Base-by-base conservation (phyloP, 2,888 invertebrate species). In the Mythimna pallens region DNA sequence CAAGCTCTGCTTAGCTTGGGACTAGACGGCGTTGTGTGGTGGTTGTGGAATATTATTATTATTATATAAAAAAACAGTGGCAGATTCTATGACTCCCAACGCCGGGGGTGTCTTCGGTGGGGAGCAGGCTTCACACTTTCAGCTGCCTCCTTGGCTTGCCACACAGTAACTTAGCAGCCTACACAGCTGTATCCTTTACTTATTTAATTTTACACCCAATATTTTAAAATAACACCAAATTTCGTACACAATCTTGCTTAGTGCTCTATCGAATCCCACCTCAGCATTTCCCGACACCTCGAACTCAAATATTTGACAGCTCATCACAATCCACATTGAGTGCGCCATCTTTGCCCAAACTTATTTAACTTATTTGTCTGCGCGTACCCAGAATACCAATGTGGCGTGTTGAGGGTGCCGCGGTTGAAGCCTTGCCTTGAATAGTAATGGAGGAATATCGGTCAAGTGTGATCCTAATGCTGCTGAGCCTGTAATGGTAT, bases 321-420 rank as follows among this genome's bases (percentile, higher is more conserved):
- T 83, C 74, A 83, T 84, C 78, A 70, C 76, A 75, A 82, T 69
- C 78, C 82, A 77, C 78, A 65, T 71, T 66, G 77, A 81, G 76
- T 85, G 36, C 72, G 80, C 70, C 71, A 86, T 84, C 84, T 78
- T 70, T 54, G 47, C 63, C 50, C 55, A 78, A 85, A 86, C 80
- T 86, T 85, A 68, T 85, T 85, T 85, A 83, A 79, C 79, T 85
- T 85, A 86, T 85, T 85, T 86, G 84, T 84, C 78, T 76, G 57
- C 54, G 55, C 75, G 69, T 54, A 43, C 20, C 8, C 68, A 52
- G 84, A 79, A 85, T 85, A 83, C 69, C 68, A 79, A 83, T 81
- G 73, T 14, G 50, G 55, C 50, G 62, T 62, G 52, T 69, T 70
- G 79, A 76, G 75, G 70, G 72, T 64, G 76, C 81, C 62, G 67